Conservation (phyloP, 2,888 invertebrate genomes). For the Byasa hedistus region DNA sequence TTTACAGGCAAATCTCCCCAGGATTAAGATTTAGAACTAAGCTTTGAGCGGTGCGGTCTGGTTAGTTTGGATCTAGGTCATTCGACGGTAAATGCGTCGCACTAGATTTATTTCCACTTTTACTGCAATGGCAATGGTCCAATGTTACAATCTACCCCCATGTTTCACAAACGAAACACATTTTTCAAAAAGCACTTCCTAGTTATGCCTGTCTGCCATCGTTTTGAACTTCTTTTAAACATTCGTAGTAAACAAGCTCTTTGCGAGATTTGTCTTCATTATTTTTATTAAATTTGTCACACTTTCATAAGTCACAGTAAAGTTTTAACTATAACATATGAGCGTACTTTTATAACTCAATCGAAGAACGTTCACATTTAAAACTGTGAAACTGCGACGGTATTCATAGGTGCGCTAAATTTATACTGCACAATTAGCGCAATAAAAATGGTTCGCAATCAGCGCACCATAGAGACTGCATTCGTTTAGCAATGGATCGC, state of each 20-base stretch:
- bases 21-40: slow-evolving; percentile 42
- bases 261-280: background rate
- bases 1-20: slow-evolving; percentile 36
- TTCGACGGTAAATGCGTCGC: slow-evolving; percentile 64
- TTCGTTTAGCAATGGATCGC: slow-evolving; percentile 24
- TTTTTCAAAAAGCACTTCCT: slow-evolving; percentile 62
- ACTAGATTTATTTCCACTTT: slow-evolving; percentile 75
- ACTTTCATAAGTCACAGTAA: background rate
- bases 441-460: slow-evolving; percentile 23
- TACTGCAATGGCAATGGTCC: slow-evolving; percentile 76
- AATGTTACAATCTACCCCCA: slow-evolving; percentile 67
- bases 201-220: slow-evolving; percentile 38
- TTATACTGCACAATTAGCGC: slow-evolving; percentile 12
- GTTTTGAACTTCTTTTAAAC: slow-evolving; percentile 20
- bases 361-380: background rate
- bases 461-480: background rate
- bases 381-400: background rate
- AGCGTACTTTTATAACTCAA: background rate
- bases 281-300: background rate
- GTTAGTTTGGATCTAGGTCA: slow-evolving; percentile 66
- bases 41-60: slow-evolving; percentile 42
- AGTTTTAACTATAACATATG: background rate
- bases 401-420: slow-evolving; percentile 3
- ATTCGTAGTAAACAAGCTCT: slow-evolving; percentile 30
- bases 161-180: slow-evolving; percentile 67